Percentiles rank a stretch among this genome's conserved stretches.
phyloP scores from a whole-genome alignment of 2,113 vertebrate species.

The Channa maculata region DNA sequence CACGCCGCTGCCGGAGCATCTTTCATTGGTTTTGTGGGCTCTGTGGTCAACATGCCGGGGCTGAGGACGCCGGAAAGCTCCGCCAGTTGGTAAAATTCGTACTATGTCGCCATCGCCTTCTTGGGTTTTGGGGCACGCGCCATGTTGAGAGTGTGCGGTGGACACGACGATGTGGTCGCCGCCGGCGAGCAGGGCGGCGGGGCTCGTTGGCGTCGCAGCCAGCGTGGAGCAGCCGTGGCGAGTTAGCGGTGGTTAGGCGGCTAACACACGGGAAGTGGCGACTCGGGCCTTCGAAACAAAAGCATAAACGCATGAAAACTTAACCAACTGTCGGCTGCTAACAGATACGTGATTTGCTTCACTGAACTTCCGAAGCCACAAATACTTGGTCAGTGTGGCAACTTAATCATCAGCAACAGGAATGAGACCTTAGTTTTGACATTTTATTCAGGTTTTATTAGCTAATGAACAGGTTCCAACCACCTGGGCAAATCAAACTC shows the following conservation, averaged over 20 bases:
- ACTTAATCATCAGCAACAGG: too few relatives aligned
- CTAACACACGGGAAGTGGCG: background rate
- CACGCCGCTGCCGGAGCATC: constrained; percentile 53
- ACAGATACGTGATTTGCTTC: too few relatives aligned
- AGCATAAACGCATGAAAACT: background rate
- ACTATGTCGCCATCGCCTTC: background rate
- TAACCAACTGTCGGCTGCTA: too few relatives aligned
- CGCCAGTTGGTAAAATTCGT: background rate
- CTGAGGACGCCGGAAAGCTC: background rate
- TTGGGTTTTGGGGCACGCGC: background rate
- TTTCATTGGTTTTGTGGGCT: constrained; percentile 14
- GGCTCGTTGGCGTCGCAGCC: constrained; percentile 38
- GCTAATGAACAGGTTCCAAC: too few relatives aligned
- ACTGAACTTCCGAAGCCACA: too few relatives aligned
- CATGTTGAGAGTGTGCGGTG: background rate
- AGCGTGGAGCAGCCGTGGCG: constrained; percentile 38
- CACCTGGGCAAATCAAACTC: too few relatives aligned
- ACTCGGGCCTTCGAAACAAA: constrained; percentile 32
- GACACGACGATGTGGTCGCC: constrained; percentile 17
- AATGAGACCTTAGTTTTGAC: too few relatives aligned
- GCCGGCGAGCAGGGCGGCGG: constrained; percentile 29
- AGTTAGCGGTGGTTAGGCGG: background rate
- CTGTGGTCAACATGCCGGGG: constrained; percentile 38
- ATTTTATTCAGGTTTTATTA: too few relatives aligned
- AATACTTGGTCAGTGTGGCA: too few relatives aligned